Evolutionary conservation across 2,113 vertebrate genomes (phyloP).

Genomic region (Tinamus guttatus): DNA sequence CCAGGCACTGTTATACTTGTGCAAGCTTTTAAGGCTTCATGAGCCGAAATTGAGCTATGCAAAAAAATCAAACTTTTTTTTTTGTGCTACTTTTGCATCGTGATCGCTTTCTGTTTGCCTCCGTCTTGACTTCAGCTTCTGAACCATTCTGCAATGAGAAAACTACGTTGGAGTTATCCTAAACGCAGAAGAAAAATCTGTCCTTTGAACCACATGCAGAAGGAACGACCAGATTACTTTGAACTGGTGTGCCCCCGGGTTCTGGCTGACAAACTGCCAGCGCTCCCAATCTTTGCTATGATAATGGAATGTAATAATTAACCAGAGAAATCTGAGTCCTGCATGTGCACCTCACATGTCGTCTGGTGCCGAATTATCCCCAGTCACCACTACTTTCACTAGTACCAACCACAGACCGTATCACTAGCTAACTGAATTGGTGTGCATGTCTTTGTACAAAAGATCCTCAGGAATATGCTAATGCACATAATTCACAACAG

Average conservation of each 20-base stretch:
- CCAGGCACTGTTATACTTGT: neutral
- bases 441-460: neutral
- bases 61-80: neutral
- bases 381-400: neutral
- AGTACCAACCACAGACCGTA: neutral
- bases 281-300: neutral
- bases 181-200: neutral
- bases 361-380: neutral
- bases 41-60: neutral
- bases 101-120: neutral
- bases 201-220: neutral
- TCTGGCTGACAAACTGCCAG: neutral
- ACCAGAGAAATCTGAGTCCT: neutral
- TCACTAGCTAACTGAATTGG: neutral
- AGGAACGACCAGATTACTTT: neutral
- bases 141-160: neutral
- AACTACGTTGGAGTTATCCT: neutral
- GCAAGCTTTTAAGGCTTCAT: neutral
- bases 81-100: neutral
- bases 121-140: neutral
- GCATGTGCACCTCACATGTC: neutral
- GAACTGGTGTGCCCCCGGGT: neutral
- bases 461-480: neutral
- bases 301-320: conserved; percentile 43
- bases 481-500: neutral